A percentile compares a stretch with the other conserved stretches of the same genome.
phyloP scores from a whole-genome alignment of 1,140 invertebrate genomes.

The Drosophila erecta region DNA sequence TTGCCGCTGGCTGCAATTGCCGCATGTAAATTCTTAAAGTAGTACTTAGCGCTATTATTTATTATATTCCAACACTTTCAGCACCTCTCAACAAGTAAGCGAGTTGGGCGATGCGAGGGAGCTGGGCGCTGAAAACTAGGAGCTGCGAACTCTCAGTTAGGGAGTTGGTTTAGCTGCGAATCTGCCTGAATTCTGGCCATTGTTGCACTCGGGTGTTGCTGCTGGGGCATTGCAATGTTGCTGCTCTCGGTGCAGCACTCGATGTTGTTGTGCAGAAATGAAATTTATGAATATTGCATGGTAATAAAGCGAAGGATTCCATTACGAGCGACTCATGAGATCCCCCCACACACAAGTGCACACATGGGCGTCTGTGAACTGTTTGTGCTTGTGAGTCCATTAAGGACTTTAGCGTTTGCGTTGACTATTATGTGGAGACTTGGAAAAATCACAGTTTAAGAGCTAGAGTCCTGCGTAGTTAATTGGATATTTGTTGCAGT shows the following conservation, averaged over 20 bases:
- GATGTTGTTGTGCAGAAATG: constrained; percentile 70
- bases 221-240: constrained; percentile 32
- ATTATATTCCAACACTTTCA: constrained; percentile 84
- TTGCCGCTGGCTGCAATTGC: constrained; percentile 67
- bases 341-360: constrained; percentile 23
- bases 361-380: constrained; percentile 27
- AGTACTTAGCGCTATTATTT: constrained; percentile 84
- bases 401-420: constrained; percentile 5
- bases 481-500: too few species aligned
- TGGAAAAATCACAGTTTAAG: not conserved
- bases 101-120: constrained; percentile 39
- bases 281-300: constrained; percentile 82
- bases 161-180: constrained; percentile 29
- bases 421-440: not conserved
- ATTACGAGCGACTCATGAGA: constrained; percentile 65
- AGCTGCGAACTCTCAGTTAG: constrained; percentile 25
- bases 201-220: constrained; percentile 57
- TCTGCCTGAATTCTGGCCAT: constrained; percentile 59
- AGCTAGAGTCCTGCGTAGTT: too few species aligned
- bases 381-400: constrained; percentile 23
- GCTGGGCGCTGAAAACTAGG: constrained; percentile 2
- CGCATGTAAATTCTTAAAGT: constrained; percentile 84
- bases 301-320: constrained; percentile 80
- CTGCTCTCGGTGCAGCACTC: constrained; percentile 59
- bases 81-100: constrained; percentile 84